phyloP scores from a whole-genome alignment of 2,113 vertebrate species.

The Anguilla japonica region DNA sequence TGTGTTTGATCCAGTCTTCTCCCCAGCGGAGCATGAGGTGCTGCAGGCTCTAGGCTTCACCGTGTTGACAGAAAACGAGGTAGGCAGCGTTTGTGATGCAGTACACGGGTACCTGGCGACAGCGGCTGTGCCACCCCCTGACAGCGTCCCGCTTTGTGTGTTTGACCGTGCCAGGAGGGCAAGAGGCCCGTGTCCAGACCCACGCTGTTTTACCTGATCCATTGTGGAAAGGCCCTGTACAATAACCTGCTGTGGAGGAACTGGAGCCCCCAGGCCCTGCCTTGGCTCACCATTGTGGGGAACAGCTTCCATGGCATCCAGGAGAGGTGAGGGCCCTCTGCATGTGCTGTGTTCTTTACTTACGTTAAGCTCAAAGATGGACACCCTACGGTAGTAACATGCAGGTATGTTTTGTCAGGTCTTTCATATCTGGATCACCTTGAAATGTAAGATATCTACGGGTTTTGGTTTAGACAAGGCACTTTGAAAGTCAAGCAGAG shows the following conservation, averaged over 20 bases:
- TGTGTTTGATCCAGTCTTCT: slow-evolving; percentile 85
- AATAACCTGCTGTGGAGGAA: slow-evolving; percentile 96
- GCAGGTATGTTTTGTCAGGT: too few species aligned
- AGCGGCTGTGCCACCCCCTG: not conserved
- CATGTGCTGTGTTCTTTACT: not conserved
- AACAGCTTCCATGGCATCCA: slow-evolving; percentile 85
- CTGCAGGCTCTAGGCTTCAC: slow-evolving; percentile 73
- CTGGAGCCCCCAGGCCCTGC: slow-evolving; percentile 74
- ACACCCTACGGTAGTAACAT: not conserved
- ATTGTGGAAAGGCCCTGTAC: slow-evolving; percentile 94
- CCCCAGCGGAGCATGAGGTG: slow-evolving; percentile 63
- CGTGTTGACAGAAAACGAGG: slow-evolving; percentile 85
- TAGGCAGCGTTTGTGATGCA: slow-evolving; percentile 37
- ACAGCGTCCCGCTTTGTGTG: not conserved
- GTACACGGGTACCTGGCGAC: not conserved
- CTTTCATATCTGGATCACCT: too few species aligned
- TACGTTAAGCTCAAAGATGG: not conserved
- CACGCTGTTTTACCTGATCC: slow-evolving; percentile 88
- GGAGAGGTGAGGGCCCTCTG: slow-evolving; percentile 72
- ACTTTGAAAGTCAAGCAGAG: too few species aligned
- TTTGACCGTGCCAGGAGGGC: slow-evolving; percentile 76
- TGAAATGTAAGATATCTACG: too few species aligned
- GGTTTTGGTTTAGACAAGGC: too few species aligned
- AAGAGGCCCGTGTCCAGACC: slow-evolving; percentile 65
- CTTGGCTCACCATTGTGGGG: slow-evolving; percentile 77